Evolutionary conservation across 2,888 invertebrate species (phyloP).

Genomic region (Drosophila nr. fundita): DNA sequence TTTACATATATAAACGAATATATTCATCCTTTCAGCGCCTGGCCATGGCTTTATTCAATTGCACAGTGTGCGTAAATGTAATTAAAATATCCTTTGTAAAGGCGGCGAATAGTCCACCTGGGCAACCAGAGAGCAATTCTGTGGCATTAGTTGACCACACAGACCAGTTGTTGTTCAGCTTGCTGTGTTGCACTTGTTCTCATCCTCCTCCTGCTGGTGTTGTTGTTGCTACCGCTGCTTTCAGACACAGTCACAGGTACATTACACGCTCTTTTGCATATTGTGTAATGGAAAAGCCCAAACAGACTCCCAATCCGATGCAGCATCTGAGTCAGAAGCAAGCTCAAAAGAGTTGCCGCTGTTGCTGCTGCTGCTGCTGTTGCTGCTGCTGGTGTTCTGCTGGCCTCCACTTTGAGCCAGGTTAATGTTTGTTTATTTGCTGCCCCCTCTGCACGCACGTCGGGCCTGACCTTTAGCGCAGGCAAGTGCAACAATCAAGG

Average conservation of each 20-base stretch:
- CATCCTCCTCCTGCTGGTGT: background rate
- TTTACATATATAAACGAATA: background rate
- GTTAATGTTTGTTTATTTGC: slow-evolving; percentile 75
- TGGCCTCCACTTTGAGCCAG: slow-evolving; percentile 45
- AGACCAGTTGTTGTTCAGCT: slow-evolving; percentile 44
- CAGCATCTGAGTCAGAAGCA: slow-evolving; percentile 26
- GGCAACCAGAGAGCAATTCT: slow-evolving; percentile 60
- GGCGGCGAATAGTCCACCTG: slow-evolving; percentile 71
- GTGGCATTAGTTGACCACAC: slow-evolving; percentile 75
- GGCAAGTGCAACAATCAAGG: slow-evolving; percentile 78
- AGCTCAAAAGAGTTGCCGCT: slow-evolving; percentile 61
- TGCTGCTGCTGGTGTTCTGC: slow-evolving; percentile 13
- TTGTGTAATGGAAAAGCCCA: slow-evolving; percentile 61
- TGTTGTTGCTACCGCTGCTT: slow-evolving; percentile 23
- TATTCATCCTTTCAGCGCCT: background rate
- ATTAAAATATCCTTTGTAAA: slow-evolving; percentile 74
- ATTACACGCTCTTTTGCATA: slow-evolving; percentile 77
- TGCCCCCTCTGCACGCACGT: slow-evolving; percentile 48
- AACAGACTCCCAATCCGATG: slow-evolving; percentile 28
- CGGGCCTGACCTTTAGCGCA: slow-evolving; percentile 61
- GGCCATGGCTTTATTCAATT: slow-evolving; percentile 70
- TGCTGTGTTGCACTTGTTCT: slow-evolving; percentile 17
- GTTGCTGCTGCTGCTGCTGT: slow-evolving; percentile 8
- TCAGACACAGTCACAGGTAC: slow-evolving; percentile 50
- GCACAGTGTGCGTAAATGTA: slow-evolving; percentile 77